A percentile compares a stretch with the other conserved stretches of the same genome.
phyloP scores from a whole-genome alignment of 2,888 invertebrate species.

The Oscheius sp. region DNA sequence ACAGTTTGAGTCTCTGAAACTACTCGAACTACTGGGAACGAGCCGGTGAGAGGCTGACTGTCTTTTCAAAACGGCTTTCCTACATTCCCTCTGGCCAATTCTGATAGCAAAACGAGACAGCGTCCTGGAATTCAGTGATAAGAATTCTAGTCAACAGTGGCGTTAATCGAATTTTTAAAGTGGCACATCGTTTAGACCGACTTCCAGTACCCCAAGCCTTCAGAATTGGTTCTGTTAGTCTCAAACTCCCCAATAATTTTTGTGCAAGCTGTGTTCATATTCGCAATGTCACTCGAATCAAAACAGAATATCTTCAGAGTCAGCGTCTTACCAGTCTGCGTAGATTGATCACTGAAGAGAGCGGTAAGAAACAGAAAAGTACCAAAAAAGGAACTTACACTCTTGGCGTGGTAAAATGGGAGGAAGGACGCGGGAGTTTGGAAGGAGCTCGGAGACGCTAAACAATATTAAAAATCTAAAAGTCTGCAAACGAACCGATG shows the following conservation, averaged over 20 bases:
- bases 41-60: no score
- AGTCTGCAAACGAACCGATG: conserved; percentile 1
- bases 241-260: not conserved
- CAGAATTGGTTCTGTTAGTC: no score
- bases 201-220: no score
- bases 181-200: no score
- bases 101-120: no score
- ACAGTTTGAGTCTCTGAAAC: no score
- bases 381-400: conserved; percentile 25
- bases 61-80: no score
- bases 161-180: no score
- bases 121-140: no score
- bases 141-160: no score
- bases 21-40: no score
- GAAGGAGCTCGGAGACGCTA: conserved; percentile 32
- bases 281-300: conserved; percentile 14
- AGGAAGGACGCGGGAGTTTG: conserved; percentile 30
- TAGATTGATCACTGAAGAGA: conserved; percentile 23
- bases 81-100: no score
- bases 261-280: conserved; percentile 3
- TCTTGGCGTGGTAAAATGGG: conserved; percentile 2
- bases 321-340: conserved; percentile 16
- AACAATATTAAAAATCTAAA: not conserved
- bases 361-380: not conserved
- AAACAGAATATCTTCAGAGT: not conserved